A percentile compares a stretch with the other conserved stretches of the same genome.
Conservation (phyloP, 2,888 invertebrate species). For the Eurytoma californica region DNA sequence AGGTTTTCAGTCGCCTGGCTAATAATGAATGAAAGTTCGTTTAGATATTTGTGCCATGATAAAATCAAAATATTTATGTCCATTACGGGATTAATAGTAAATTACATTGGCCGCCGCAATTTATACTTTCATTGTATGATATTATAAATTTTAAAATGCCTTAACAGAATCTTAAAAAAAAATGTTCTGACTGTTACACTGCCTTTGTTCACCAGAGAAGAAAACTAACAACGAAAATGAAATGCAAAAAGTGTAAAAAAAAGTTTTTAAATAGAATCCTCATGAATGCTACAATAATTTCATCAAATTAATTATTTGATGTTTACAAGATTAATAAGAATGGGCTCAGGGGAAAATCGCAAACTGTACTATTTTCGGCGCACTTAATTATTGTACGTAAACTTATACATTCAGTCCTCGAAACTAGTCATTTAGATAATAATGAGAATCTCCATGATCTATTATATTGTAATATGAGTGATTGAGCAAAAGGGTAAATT, state of each 20-base stretch:
- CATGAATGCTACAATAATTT: conserved; percentile 6
- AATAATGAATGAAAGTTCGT: conserved; percentile 17
- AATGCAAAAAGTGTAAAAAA: conserved; percentile 23
- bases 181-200: conserved; percentile 48
- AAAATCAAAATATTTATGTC: conserved; percentile 40
- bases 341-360: conserved; percentile 46
- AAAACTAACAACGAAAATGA: conserved; percentile 31
- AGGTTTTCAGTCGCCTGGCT: conserved; percentile 12
- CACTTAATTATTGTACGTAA: conserved; percentile 50
- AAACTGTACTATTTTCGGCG: conserved; percentile 47
- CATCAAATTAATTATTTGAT: conserved; percentile 11
- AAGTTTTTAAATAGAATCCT: conserved; percentile 26
- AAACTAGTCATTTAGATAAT: conserved; percentile 62
- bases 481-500: conserved; percentile 52
- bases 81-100: conserved; percentile 4
- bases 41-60: conserved; percentile 23
- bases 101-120: conserved; percentile 2
- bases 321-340: conserved; percentile 27
- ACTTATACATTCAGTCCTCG: conserved; percentile 60
- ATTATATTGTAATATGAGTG: conserved; percentile 57
- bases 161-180: conserved; percentile 40
- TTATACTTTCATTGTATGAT: conserved; percentile 20
- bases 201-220: conserved; percentile 41
- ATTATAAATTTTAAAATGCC: conserved; percentile 39
- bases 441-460: conserved; percentile 58